Base-by-base conservation (phyloP, 2,888 invertebrate genomes). In the Blastobasis adustella region DNA sequence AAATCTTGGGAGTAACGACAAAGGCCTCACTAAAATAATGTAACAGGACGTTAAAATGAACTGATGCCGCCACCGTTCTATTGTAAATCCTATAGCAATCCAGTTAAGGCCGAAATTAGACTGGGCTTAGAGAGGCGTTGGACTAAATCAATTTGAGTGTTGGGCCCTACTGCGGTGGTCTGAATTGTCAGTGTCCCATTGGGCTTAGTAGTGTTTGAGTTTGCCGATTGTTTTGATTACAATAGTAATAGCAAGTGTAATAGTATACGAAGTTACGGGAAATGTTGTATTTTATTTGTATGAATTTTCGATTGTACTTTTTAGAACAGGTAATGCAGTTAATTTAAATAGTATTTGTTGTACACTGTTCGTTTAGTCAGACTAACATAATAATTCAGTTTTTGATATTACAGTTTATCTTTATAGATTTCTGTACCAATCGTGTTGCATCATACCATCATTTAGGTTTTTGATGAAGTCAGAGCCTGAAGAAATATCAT, bases 21-120 rank as follows among this genome's bases (percentile, higher is more conserved):
- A 66, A 67, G 62, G 65, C 66, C 66, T 67, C 66, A 64, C 62
- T 67, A 69, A 71, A 71, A 73, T 70, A 70, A 72, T 64, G 67
- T 66, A 61, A 67, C 67, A 61, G 65, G 66, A 66, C 65, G 66
- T 67, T 69, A 65, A 62, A 66, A 70, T 63, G 63, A 63, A 65
- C 56, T 61, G 59, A 55, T 56, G 46, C 49, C 55, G 56, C 56
- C 5, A 7, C 36, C 50, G 53, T 47, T 46, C 49, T 38, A 69
- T 59, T 62, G 56, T 55, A 57, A 60, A 59, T 65, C 61, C 53
- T 71, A 63, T 60, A 56, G 41, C 49, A 5, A 47, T 38, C 36
- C 49, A 23, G 40, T 49, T 66, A 70, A 54, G 61, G 67, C 62
- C 51, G 53, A 52, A 57, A 58, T 65, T 63, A 37, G 54, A 53